A percentile compares a stretch with the other conserved stretches of the same genome.
Evolutionary conservation across 2,113 vertebrate species (phyloP).

Genomic region (Phodopus roborovskii): DNA sequence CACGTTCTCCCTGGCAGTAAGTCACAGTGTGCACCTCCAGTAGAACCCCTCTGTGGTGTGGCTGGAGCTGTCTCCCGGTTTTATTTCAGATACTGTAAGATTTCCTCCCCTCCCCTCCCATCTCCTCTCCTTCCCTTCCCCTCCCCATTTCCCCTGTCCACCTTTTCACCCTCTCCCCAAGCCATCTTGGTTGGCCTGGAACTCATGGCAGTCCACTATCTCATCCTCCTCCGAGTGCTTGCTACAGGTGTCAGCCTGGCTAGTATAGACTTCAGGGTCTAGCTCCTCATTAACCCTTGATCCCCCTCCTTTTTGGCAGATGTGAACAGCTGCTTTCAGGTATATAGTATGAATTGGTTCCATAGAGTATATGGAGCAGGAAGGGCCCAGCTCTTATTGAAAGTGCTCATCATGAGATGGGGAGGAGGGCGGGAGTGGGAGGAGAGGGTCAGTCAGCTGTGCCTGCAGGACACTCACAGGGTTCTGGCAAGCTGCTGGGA

Average conservation of each 20-base stretch:
- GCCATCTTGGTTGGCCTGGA: neutral
- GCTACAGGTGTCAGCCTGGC: neutral
- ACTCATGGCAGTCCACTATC: neutral
- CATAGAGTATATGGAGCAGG: neutral
- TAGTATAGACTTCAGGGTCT: neutral
- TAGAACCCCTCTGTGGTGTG: neutral
- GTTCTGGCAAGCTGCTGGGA: neutral
- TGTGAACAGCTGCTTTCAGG: neutral
- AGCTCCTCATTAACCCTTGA: neutral
- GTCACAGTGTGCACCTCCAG: neutral
- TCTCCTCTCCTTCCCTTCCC: too few species aligned
- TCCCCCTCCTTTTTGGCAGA: neutral
- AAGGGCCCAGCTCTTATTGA: rapidly evolving
- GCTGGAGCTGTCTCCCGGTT: neutral
- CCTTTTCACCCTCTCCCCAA: neutral
- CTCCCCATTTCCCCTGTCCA: neutral
- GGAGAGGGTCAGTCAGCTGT: neutral
- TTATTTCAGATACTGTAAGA: neutral
- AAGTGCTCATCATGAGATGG: neutral
- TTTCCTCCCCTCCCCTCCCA: neutral
- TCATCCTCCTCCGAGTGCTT: neutral
- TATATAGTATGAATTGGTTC: neutral
- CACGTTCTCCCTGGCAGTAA: neutral
- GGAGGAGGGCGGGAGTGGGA: neutral
- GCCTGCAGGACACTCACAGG: neutral